Base-by-base conservation (phyloP, 2,888 invertebrate species). In the Diaphora mendica region DNA sequence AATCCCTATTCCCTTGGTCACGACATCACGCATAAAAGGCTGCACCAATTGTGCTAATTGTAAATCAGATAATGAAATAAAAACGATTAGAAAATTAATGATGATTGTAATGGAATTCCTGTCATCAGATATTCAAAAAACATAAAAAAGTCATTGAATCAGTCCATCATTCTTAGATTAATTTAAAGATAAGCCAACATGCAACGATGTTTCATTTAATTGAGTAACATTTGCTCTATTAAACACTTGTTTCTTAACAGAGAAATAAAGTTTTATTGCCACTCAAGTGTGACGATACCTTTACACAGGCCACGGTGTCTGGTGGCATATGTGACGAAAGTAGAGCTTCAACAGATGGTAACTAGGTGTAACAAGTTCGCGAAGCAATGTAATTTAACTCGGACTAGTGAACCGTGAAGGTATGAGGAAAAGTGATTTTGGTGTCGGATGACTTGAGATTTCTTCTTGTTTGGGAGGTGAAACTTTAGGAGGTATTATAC, bases 311-410 rank as follows among this genome's bases (percentile, higher is more conserved):
- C 23, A 67, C 64, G 59, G 75, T 85, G 82, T 82, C 85, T 85
- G 79, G 80, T 81, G 79, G 82, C 76, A 83, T 81, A 83, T 82
- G 80, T 86, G 85, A 86, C 84, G 90, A 90, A 91, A 90, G 84
- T 83, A 86, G 88, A 91, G 85, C 85, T 82, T 76, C 82, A 81
- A 84, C 90, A 90, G 88, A 88, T 90, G 89, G 86, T 78, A 71
- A 70, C 77, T 81, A 81, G 79, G 82, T 76, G 78, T 76, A 80
- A 84, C 82, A 82, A 82, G 78, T 72, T 62, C 64, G 73, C 68
- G 64, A 70, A 70, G 35, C 70, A 74, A 78, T 77, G 84, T 83
- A 84, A 84, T 77, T 79, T 76, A 82, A 84, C 71, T 80, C 84
- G 75, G 71, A 70, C 78, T 64, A 82, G 76, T 72, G 75, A 71